Evolutionary conservation across 2,113 vertebrate species (phyloP), one percentile per base, ranked within the genome.

Genomic region (Limnothrissa miodon): DNA sequence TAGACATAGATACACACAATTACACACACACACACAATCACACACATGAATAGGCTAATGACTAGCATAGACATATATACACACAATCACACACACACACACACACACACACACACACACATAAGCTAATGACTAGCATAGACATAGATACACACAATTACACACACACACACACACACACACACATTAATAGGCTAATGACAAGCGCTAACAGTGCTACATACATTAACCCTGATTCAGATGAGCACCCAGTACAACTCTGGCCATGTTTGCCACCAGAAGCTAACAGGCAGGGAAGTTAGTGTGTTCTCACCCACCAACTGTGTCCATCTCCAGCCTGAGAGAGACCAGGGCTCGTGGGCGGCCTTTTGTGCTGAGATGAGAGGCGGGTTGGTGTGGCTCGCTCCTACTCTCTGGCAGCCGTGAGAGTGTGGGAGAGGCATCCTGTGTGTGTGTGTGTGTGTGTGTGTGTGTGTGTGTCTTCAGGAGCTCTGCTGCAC

Each of bases 341-440:
- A 39, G 33, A 23, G 29, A 33, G 59, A 13, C n/a, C n/a, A n/a
- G n/a, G n/a, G 2, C 29, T 33, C 1, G 44, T n/a, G 44, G n/a
- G 39, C 78, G 45, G 42, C 33, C 66, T 74, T 36, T 36, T 74
- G 66, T 39, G 66, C 6, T 0, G 7, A 0, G 25, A 11, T 9
- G 59, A 62, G 59, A 62, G 59, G 56, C 5, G 56, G 56, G 9
- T 70, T 19, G 62, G 29, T 33, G 66, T 15, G 13, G 51, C 0
- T 21, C 51, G 2, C 4, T n/a, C n/a, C n/a, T n/a, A n/a, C n/a
- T n/a, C 51, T 23, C 51, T 56, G 51, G 10, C 66, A 74, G 66
- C 66, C 66, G 11, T 17, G 66, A 15, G 62, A 74, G 66, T 74
- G 66, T 74, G 66, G 33, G 66, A 74, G 66, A 79, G 78, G n/a